Conservation (phyloP, 2,113 vertebrate species). For the Crypturellus undulatus region DNA sequence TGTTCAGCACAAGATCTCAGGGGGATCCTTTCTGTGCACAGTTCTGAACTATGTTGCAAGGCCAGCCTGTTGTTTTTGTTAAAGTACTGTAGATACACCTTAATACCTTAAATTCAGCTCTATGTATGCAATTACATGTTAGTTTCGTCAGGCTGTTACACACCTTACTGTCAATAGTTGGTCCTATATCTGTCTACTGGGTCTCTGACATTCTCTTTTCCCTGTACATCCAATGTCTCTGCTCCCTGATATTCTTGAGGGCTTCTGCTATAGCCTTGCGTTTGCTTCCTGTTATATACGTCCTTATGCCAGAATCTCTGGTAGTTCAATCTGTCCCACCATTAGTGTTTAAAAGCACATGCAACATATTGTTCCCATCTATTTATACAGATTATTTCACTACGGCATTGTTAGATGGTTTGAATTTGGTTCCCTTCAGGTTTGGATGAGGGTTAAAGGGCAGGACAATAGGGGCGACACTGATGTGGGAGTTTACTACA, state of each 20-base stretch:
- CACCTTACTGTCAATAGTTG: fast-evolving
- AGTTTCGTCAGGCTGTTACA: background rate
- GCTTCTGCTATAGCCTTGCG: background rate
- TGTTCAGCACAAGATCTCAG: background rate
- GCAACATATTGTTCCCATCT: background rate
- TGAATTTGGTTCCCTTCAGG: background rate
- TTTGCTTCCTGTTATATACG: background rate
- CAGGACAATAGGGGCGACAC: too few relatives aligned
- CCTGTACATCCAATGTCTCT: background rate
- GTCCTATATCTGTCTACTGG: background rate
- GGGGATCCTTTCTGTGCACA: background rate
- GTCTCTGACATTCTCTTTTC: background rate
- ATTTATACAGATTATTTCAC: background rate
- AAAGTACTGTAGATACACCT: background rate
- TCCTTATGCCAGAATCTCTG: background rate
- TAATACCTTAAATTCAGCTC: background rate
- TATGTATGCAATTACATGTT: fast-evolving
- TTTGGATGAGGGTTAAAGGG: background rate
- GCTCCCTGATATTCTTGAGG: background rate
- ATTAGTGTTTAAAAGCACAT: background rate
- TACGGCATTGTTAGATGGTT: background rate
- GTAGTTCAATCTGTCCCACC: background rate
- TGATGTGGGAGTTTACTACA: too few relatives aligned
- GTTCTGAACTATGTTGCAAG: background rate
- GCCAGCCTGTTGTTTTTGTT: background rate